Base-by-base conservation (phyloP, 2,113 vertebrate species). In the Sinocyclocheilus rhinocerous region DNA sequence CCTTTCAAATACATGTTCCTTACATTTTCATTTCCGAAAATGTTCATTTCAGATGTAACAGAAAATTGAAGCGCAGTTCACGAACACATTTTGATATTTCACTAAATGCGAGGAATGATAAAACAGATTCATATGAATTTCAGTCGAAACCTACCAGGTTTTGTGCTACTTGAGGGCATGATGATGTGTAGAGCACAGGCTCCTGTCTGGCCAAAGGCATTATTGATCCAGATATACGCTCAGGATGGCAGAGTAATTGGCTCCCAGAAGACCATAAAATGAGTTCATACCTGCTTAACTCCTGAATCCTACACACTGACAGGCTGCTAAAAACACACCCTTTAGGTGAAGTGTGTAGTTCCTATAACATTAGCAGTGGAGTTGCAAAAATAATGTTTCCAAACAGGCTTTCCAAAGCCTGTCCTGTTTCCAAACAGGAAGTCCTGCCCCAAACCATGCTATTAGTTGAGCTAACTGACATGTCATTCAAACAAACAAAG, bases 181-280 rank as follows among this genome's bases (percentile, higher is more conserved):
- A 75, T 75, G n/a, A n/a, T n/a, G n/a, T n/a, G n/a, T n/a, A n/a
- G n/a, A n/a, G n/a, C n/a, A n/a, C n/a, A n/a, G n/a, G n/a, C n/a
- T 75, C 72, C 72, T 75, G 72, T 75, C 72, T 75, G 4, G 42
- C 72, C 72, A 15, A n/a, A 75, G 72, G 39, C 72, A 24, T 75
- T 24, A 75, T 75, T 75, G 42, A 75, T 75, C 72, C 72, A 24
- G 72, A 39, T 75, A 24, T 48, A 24, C 12, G n/a, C 22, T 45
- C 2, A 12, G 39, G 42, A 75, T 4, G 1, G 18, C 3, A 20
- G 72, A 75, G 39, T 75, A 75, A 75, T 75, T 45, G 48, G 72
- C 42, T 75, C 11, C 22, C 12, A 24, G 45, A 85, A 70, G 52
- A 29, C 82, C 65, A 4, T 69, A 69, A 16, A 70, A 36, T 22